A percentile compares a stretch with the other conserved stretches of the same genome.
Conservation (phyloP, 2,888 invertebrate genomes). For the Noctua janthe region DNA sequence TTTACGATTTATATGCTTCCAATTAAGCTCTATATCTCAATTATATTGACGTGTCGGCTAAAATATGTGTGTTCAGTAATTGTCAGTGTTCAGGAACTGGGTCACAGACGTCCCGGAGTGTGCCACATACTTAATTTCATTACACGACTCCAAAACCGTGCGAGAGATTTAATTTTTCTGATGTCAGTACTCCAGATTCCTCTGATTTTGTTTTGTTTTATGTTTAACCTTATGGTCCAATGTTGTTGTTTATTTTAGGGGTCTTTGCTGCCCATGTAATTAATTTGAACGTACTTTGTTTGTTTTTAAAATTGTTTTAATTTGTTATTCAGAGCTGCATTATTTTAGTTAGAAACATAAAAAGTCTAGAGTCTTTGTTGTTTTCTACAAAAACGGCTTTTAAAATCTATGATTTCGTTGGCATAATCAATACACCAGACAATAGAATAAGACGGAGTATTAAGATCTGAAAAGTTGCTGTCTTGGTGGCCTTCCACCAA, state of each 20-base stretch:
- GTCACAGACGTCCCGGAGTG: conserved; percentile 66
- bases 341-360: conserved; percentile 16
- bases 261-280: conserved; percentile 33
- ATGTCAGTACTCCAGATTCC: conserved; percentile 41
- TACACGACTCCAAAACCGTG: conserved; percentile 59
- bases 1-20: conserved; percentile 2
- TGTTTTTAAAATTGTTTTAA: conserved; percentile 44
- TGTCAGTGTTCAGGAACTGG: conserved; percentile 70
- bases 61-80: conserved; percentile 72
- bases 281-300: conserved; percentile 42
- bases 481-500: too few relatives aligned
- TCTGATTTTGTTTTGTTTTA: conserved; percentile 42
- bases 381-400: background rate
- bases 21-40: conserved; percentile 41
- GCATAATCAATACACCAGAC: too few relatives aligned
- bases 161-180: conserved; percentile 61
- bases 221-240: conserved; percentile 19
- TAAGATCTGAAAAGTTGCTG: too few relatives aligned
- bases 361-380: background rate
- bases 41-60: conserved; percentile 60
- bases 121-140: conserved; percentile 74
- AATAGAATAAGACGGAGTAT: too few relatives aligned
- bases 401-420: too few relatives aligned
- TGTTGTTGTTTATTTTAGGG: conserved; percentile 34
- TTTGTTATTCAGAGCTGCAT: conserved; percentile 31